phyloP scores from a whole-genome alignment of 2,797 vertebrate genomes.

The Cossypha niveicapilla region DNA sequence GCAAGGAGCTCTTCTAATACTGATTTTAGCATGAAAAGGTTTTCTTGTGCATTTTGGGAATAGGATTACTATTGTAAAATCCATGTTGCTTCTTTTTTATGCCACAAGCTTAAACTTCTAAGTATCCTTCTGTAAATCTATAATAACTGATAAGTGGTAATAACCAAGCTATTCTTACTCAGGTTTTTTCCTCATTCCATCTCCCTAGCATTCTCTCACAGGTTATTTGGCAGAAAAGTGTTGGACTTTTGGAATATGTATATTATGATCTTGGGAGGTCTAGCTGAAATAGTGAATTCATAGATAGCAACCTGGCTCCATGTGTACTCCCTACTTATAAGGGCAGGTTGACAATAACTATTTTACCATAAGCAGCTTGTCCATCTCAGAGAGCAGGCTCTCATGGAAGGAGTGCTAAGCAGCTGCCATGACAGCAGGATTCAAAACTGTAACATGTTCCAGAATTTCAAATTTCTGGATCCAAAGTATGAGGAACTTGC shows the following conservation, averaged over 20 bases:
- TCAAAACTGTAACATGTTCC: not conserved
- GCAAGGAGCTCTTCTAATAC: not conserved
- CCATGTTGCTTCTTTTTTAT: not conserved
- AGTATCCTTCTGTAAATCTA: not conserved
- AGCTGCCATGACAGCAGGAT: not conserved
- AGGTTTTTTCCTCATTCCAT: not conserved
- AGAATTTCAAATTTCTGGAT: not conserved
- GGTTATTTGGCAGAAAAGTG: not conserved
- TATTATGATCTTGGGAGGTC: not conserved
- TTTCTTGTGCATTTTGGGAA: not conserved
- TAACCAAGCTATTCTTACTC: not conserved
- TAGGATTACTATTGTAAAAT: not conserved
- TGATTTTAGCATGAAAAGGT: not conserved
- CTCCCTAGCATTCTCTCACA: not conserved
- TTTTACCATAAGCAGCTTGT: not conserved
- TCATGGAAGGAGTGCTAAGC: not conserved
- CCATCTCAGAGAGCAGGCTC: not conserved
- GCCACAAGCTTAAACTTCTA: not conserved
- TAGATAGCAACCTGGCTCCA: not conserved
- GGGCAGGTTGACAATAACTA: not conserved
- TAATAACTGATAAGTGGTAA: not conserved
- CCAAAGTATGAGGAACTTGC: not conserved
- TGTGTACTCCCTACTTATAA: not conserved
- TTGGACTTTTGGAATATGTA: not conserved
- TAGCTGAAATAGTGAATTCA: not conserved